Percentiles rank a stretch among this genome's conserved stretches.
phyloP scores from a whole-genome alignment of 1,140 invertebrate species.

The Drosophila orosa region DNA sequence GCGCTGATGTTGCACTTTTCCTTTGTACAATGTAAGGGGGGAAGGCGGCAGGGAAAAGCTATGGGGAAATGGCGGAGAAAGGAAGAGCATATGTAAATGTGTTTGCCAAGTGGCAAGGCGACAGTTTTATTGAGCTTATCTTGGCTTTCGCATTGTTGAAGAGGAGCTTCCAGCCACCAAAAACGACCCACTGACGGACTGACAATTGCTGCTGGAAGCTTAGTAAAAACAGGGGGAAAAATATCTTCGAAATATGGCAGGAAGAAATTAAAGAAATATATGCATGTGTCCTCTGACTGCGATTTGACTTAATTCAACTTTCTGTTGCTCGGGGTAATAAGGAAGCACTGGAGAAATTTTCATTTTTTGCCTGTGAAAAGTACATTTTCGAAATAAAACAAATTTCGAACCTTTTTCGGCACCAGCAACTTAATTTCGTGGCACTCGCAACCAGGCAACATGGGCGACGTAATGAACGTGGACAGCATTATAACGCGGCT shows the following conservation, averaged over 20 bases:
- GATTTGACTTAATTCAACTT: background rate
- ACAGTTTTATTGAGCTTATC: slow-evolving; percentile 81
- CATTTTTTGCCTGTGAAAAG: background rate
- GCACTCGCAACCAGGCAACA: slow-evolving; percentile 3
- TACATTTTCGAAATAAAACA: slow-evolving; percentile 9
- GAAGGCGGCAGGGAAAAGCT: background rate
- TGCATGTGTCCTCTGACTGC: background rate
- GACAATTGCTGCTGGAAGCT: slow-evolving; percentile 49
- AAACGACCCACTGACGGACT: slow-evolving; percentile 27
- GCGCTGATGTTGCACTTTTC: slow-evolving; percentile 72
- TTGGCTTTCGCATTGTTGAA: slow-evolving; percentile 52
- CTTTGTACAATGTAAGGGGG: slow-evolving; percentile 38
- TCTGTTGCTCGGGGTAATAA: background rate
- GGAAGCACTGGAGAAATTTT: slow-evolving; percentile 7
- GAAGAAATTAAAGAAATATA: background rate
- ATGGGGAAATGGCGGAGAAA: background rate
- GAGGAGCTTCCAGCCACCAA: slow-evolving; percentile 9
- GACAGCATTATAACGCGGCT: slow-evolving; percentile 17
- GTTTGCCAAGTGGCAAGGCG: slow-evolving; percentile 76
- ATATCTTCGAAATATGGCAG: slow-evolving; percentile 2
- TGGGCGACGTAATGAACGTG: slow-evolving; percentile 14
- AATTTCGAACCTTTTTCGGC: slow-evolving; percentile 10
- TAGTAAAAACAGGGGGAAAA: slow-evolving; percentile 21
- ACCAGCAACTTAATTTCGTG: background rate
- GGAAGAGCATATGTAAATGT: slow-evolving; percentile 65